Base-by-base conservation (phyloP, 2,797 vertebrate genomes). In the Crenichthys baileyi region DNA sequence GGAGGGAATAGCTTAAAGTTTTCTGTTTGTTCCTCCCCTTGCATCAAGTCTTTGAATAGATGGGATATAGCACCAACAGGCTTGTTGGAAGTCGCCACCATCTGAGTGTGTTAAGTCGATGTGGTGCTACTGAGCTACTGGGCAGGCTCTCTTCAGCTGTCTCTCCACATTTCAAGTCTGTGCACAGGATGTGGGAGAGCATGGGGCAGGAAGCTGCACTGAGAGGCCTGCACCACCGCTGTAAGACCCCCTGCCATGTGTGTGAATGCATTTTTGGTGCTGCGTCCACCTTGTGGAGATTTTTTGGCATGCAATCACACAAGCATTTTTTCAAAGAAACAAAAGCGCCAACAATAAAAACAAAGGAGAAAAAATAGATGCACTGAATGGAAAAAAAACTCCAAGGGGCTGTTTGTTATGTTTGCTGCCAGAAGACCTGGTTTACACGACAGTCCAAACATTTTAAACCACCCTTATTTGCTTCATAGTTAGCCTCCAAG, bases 151-250 rank as follows among this genome's bases (percentile, higher is more conserved):
- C 89, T 86, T 83, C 72, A 79, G 86, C 87, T 80, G 80, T 92
- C 91, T 91, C 89, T 93, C 91, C 90, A 88, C 88, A 83, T 91
- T 96, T 95, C 94, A 95, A 96, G 95, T 95, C 92, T 93, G 93
- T 92, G 93, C 90, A 95, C 94, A 95, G 95, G 94, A 95, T 91
- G 88, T 87, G 86, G 88, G 91, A 91, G 90, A 91, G 91, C 89
- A 87, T 92, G 81, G 72, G 85, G 85, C 89, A 88, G 90, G 89
- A 91, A 90, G 90, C 82, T 90, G 85, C 86, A 85, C 73, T 7
- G 78, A 81, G 88, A 83, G 85, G 88, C 81, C 83, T 85, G 79
- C 58, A 71, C 84, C 90, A 87, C 85, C 88, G 85, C 85, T 88
- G 83, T 81, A 80, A 74, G 90, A 87, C 89, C 92, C 89, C 91